Percentiles rank a stretch among this genome's conserved stretches.
Conservation (phyloP, 2,113 vertebrate species). For the Apteryx mantelli region DNA sequence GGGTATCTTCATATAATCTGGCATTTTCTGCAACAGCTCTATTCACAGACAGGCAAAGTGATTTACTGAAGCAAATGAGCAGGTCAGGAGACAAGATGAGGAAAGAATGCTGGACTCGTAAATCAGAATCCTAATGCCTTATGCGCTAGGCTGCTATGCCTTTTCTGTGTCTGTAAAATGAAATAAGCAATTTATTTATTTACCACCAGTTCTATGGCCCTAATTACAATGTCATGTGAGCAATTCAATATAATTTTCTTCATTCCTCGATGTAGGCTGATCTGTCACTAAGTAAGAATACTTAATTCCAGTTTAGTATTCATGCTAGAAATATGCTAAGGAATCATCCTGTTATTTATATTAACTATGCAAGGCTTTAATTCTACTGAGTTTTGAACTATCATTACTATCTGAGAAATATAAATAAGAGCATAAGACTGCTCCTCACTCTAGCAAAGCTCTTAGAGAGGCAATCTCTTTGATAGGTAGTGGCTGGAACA, state of each 20-base stretch:
- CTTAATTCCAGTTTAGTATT: conserved; percentile 14
- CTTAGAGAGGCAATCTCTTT: neutral
- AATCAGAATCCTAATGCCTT: neutral
- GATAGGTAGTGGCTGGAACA: neutral
- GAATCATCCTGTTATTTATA: conserved; percentile 1
- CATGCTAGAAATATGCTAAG: neutral
- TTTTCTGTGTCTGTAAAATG: neutral
- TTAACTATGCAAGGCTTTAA: neutral
- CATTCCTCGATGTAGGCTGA: neutral
- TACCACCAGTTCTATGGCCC: neutral
- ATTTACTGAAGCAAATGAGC: neutral
- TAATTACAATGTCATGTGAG: neutral
- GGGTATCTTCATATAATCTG: neutral
- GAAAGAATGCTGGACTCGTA: neutral
- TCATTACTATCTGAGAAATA: neutral
- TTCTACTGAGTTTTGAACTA: neutral
- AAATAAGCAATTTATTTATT: conserved; percentile 7
- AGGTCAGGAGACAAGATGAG: neutral
- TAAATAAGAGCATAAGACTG: neutral
- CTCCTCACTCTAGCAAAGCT: neutral
- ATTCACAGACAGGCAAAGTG: neutral
- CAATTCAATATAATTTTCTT: conserved; percentile 1
- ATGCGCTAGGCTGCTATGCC: accelerated
- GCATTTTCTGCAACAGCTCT: neutral
- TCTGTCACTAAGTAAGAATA: conserved; percentile 19